phyloP scores from a whole-genome alignment of 1,140 invertebrate genomes.

The Pachyrhynchus sulphureomaculatus region DNA sequence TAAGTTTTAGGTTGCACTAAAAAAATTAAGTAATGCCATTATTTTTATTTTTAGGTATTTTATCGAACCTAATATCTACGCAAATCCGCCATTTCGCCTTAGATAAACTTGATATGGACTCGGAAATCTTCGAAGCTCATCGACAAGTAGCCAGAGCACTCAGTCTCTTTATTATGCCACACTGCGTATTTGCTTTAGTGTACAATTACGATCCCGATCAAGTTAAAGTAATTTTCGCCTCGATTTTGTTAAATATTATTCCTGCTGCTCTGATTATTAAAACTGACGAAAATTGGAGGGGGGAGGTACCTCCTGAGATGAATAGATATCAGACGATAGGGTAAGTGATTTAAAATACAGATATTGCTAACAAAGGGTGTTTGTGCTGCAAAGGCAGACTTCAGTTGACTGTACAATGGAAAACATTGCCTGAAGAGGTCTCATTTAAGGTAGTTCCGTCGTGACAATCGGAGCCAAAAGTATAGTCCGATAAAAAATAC shows the following conservation, averaged over 20 bases:
- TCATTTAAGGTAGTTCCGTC: no score
- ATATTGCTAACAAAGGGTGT: no score
- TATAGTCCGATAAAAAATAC: no score
- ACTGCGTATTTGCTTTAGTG: constrained; percentile 19
- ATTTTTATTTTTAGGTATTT: constrained; percentile 20
- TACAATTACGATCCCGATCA: constrained; percentile 18
- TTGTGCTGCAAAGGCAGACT: no score
- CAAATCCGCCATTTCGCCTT: constrained; percentile 22
- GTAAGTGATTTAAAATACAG: no score
- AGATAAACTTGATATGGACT: constrained; percentile 22
- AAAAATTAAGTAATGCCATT: no score
- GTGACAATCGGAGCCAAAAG: no score
- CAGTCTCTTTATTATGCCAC: constrained; percentile 33
- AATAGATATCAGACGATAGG: constrained; percentile 29
- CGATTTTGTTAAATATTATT: constrained; percentile 32
- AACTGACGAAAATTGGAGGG: not conserved
- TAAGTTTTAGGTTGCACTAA: no score
- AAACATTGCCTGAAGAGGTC: no score
- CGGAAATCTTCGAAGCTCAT: constrained; percentile 24
- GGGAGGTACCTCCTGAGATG: not conserved
- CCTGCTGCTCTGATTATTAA: constrained; percentile 26
- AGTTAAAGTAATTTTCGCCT: constrained; percentile 22
- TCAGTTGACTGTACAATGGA: no score
- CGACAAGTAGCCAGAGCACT: constrained; percentile 33
- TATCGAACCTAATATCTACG: constrained; percentile 28